A percentile compares a stretch with the other conserved stretches of the same genome.
These are phyloP conservation scores for Allolobophora icterica DNA, from an alignment of 2,888 invertebrate genomes.

Conservation along the genomic window DNA sequence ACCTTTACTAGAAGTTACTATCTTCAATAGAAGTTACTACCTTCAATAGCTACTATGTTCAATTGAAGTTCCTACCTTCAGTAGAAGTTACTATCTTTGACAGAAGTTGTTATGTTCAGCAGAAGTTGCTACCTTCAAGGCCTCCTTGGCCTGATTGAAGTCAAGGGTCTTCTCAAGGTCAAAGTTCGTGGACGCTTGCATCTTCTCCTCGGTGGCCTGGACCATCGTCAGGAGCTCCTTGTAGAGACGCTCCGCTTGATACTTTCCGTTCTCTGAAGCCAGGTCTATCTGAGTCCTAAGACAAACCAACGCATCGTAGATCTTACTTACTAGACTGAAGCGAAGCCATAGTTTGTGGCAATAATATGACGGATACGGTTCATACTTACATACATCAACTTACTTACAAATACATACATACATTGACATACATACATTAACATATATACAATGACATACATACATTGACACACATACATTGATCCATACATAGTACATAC, in stretches of 20 bases:
- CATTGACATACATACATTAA: too few relatives aligned
- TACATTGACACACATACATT: too few relatives aligned
- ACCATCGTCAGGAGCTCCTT: slow-evolving; percentile 29
- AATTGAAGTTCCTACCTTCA: too few relatives aligned
- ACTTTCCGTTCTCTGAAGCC: slow-evolving; percentile 28
- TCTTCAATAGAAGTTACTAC: too few relatives aligned
- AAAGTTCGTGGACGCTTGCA: slow-evolving; percentile 31
- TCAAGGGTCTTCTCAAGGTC: slow-evolving; percentile 34
- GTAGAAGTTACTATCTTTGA: too few relatives aligned
- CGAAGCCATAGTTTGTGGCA: background rate
- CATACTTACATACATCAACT: too few relatives aligned
- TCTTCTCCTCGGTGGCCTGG: slow-evolving; percentile 29
- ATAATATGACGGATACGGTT: background rate
- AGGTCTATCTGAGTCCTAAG: slow-evolving; percentile 26
- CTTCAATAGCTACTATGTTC: too few relatives aligned
- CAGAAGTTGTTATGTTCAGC: too few relatives aligned
- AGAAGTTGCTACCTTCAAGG: slow-evolving; percentile 21
- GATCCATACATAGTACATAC: too few relatives aligned
- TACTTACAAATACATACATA: background rate
- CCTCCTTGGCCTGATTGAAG: slow-evolving; percentile 24
- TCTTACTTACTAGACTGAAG: background rate
- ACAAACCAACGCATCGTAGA: background rate
- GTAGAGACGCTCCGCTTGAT: slow-evolving; percentile 29
- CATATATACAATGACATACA: too few relatives aligned
- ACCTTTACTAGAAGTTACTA: too few relatives aligned